Evolutionary conservation across 2,113 vertebrate species (phyloP).

Genomic region (Argyrosomus japonicus): DNA sequence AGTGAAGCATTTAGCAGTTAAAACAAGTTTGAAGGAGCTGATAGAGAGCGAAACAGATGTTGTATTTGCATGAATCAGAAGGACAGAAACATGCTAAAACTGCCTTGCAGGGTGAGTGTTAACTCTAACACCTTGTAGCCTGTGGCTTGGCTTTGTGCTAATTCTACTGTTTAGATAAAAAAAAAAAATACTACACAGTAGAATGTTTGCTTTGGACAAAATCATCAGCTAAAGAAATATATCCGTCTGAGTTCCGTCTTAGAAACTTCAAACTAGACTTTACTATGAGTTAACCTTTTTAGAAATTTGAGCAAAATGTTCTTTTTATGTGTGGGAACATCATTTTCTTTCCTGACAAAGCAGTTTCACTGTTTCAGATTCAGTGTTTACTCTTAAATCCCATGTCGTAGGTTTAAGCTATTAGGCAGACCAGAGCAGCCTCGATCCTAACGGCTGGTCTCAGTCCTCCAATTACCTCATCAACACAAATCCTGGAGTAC

Average conservation of each 20-base stretch:
- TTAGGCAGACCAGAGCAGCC: conserved; percentile 10
- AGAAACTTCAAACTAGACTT: neutral
- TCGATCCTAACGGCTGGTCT: neutral
- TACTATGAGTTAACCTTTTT: no score
- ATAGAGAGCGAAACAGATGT: neutral
- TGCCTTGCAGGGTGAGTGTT: neutral
- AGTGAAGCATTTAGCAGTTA: no score
- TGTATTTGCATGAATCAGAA: neutral
- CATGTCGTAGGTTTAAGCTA: conserved; percentile 8
- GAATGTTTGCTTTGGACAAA: neutral
- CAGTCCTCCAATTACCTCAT: conserved; percentile 35
- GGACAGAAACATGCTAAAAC: neutral
- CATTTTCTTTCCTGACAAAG: neutral
- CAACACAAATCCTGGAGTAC: conserved; percentile 34
- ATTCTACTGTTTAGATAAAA: neutral
- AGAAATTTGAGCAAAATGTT: neutral
- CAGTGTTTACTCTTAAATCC: conserved; percentile 1
- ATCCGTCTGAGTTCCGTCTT: neutral
- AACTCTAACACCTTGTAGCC: neutral
- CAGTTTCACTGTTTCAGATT: conserved; percentile 5
- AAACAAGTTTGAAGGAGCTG: neutral
- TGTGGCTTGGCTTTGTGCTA: neutral
- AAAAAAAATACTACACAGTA: neutral
- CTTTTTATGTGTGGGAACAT: neutral
- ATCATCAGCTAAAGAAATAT: neutral